A percentile compares a stretch with the other conserved stretches of the same genome.
phyloP scores from a whole-genome alignment of 2,888 invertebrate genomes.

The Acleris cristana region DNA sequence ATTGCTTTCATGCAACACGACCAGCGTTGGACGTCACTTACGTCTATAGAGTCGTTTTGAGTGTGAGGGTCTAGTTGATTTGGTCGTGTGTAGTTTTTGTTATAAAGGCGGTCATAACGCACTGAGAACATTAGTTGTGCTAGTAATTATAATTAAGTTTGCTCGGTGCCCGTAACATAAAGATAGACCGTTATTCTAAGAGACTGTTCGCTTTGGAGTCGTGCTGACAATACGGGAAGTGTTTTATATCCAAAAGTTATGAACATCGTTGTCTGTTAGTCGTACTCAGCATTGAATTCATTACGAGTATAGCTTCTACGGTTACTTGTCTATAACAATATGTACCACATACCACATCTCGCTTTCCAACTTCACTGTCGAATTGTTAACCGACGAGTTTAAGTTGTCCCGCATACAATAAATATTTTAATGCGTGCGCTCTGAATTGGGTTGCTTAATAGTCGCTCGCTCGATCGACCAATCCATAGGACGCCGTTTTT shows the following conservation, averaged over 20 bases:
- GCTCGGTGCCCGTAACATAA: slow-evolving; percentile 66
- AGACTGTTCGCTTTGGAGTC: slow-evolving; percentile 24
- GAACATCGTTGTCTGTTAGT: slow-evolving; percentile 1
- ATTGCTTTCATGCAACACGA: slow-evolving; percentile 43
- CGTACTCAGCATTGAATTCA: too few species aligned
- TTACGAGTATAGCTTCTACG: too few species aligned
- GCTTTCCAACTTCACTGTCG: too few species aligned
- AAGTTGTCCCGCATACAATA: too few species aligned
- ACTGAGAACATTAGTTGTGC: slow-evolving; percentile 54
- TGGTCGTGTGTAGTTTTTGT: slow-evolving; percentile 23
- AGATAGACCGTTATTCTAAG: slow-evolving; percentile 52
- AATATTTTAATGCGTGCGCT: too few species aligned
- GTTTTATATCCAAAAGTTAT: slow-evolving; percentile 18
- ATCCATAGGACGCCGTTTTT: too few species aligned
- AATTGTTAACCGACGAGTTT: too few species aligned
- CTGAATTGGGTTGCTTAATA: too few species aligned
- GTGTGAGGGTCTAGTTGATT: slow-evolving; percentile 6
- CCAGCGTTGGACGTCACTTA: not conserved
- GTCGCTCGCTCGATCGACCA: too few species aligned
- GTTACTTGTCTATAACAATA: too few species aligned
- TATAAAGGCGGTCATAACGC: slow-evolving; percentile 58
- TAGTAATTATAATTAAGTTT: slow-evolving; percentile 60
- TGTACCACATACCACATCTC: too few species aligned
- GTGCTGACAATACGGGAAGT: slow-evolving; percentile 30
- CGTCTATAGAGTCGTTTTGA: not conserved